Percentiles rank a stretch among this genome's conserved stretches.
Evolutionary conservation across 2,113 vertebrate species (phyloP).

Genomic region (Microcebus tavaratra): DNA sequence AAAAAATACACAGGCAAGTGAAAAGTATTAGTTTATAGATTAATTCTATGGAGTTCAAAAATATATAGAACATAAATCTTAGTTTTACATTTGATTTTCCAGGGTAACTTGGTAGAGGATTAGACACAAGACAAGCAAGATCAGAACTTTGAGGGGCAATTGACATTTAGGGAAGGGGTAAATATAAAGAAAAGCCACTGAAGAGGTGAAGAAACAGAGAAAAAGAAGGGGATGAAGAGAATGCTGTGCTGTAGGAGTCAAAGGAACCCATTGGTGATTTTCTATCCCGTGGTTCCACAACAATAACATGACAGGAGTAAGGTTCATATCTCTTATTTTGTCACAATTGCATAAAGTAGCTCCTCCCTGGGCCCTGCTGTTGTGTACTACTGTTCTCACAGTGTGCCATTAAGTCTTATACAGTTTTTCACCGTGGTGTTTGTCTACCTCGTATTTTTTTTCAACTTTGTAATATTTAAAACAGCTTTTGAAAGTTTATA

Average conservation of each 20-base stretch:
- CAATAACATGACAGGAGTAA: background rate
- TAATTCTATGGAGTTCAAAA: background rate
- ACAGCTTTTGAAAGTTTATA: background rate
- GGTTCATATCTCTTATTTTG: background rate
- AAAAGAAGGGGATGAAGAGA: background rate
- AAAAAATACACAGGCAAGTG: slow-evolving; percentile 15
- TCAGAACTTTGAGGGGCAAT: background rate
- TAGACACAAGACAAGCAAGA: background rate
- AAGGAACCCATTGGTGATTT: background rate
- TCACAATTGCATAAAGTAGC: background rate
- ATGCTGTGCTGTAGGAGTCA: background rate
- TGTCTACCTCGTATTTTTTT: background rate
- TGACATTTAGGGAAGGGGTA: background rate
- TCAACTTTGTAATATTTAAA: background rate
- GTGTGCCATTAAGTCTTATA: background rate
- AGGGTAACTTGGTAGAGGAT: background rate
- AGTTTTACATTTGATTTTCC: background rate
- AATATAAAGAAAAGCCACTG: background rate
- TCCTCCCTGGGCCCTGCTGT: background rate
- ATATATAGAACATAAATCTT: background rate
- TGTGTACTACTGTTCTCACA: background rate
- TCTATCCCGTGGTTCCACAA: background rate
- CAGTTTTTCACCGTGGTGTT: background rate
- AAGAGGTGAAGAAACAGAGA: background rate
- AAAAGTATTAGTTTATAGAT: background rate